phyloP scores from a whole-genome alignment of 1,140 invertebrate genomes.

The Phocides pigmalion region DNA sequence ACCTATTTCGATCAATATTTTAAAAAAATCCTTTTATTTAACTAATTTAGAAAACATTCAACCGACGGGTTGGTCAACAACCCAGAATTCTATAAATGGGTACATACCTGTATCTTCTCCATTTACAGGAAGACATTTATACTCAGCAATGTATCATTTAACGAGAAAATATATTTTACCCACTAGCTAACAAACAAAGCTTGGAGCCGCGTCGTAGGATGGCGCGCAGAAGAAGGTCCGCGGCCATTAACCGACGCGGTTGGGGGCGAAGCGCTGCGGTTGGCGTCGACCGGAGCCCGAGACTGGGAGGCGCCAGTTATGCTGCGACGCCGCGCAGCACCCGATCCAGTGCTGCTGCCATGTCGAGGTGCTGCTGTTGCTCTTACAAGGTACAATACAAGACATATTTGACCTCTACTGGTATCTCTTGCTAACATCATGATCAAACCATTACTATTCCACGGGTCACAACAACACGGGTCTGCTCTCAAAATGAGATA shows the following conservation, averaged over 20 bases:
- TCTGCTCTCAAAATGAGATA: too few species aligned
- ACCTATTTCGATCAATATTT: too few species aligned
- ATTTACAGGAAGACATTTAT: too few species aligned
- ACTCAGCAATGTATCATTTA: too few species aligned
- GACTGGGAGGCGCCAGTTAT: conserved; percentile 95
- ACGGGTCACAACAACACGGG: too few species aligned
- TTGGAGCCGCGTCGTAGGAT: conserved; percentile 90
- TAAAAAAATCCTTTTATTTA: too few species aligned
- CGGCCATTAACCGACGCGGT: conserved; percentile 85
- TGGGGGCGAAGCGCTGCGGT: conserved; percentile 79
- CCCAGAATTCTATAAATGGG: too few species aligned
- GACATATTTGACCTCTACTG: not conserved
- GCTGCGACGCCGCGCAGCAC: conserved; percentile 89
- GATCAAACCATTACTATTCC: too few species aligned
- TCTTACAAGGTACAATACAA: conserved; percentile 56
- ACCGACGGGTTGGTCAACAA: too few species aligned
- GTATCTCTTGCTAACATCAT: too few species aligned
- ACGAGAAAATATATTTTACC: not conserved
- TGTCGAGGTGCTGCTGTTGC: conserved; percentile 90
- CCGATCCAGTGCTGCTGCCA: conserved; percentile 91
- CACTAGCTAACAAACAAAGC: conserved; percentile 91
- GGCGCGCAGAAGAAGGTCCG: conserved; percentile 90
- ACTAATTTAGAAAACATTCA: too few species aligned
- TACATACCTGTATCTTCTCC: too few species aligned
- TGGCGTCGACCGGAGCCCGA: conserved; percentile 88